Evolutionary conservation across 2,888 invertebrate genomes (phyloP).

Genomic region (Camptogramma bilineatum): DNA sequence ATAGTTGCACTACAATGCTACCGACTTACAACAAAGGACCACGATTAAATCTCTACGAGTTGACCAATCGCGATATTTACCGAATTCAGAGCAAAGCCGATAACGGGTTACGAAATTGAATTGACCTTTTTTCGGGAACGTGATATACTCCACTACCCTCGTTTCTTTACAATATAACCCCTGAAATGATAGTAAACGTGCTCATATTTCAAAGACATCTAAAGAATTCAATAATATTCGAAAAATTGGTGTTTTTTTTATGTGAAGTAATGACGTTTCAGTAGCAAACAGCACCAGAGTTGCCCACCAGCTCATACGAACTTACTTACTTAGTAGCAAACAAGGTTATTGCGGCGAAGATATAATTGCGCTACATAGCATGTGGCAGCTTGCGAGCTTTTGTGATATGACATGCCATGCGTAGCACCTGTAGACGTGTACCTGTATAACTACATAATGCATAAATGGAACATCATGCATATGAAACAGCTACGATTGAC

Average conservation of each 20-base stretch:
- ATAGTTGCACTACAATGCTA: conserved; percentile 25
- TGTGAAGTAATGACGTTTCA: too few species aligned
- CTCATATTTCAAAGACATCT: background rate
- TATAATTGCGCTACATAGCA: background rate
- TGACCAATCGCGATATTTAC: conserved; percentile 51
- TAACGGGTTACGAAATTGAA: conserved; percentile 11
- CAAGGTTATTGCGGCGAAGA: background rate
- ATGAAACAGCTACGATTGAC: background rate
- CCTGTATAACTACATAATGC: background rate
- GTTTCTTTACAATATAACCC: background rate
- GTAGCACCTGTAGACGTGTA: conserved; percentile 6
- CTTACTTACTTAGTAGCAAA: background rate
- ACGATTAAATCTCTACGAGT: conserved; percentile 34
- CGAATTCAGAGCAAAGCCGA: conserved; percentile 36
- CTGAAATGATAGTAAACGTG: background rate
- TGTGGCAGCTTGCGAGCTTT: background rate
- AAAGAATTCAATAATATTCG: too few species aligned
- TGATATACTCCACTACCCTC: background rate
- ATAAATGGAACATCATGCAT: background rate
- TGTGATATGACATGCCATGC: background rate
- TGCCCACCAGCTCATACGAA: too few species aligned
- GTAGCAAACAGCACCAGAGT: too few species aligned
- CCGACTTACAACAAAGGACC: conserved; percentile 38
- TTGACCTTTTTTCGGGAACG: conserved; percentile 11
- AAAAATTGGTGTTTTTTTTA: too few species aligned